A percentile compares a stretch with the other conserved stretches of the same genome.
Evolutionary conservation across 2,797 vertebrate species (phyloP).

Genomic region (Schizopygopsis pylzovi): DNA sequence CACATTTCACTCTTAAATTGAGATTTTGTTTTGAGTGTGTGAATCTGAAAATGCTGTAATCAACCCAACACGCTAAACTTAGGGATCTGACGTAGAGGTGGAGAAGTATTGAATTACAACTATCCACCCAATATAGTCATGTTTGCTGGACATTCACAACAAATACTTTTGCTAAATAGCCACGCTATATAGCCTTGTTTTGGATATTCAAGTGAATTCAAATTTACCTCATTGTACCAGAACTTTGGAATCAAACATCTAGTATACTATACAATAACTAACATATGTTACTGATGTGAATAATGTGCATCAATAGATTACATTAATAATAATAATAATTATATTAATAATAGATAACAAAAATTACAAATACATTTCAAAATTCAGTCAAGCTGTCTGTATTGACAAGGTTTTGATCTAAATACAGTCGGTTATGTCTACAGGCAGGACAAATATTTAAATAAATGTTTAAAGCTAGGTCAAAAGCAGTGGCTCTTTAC

Average conservation of each 20-base stretch:
- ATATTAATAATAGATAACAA: no score
- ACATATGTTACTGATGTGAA: background rate
- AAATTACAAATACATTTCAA: background rate
- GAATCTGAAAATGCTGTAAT: background rate
- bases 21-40: background rate
- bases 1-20: background rate
- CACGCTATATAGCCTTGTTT: background rate
- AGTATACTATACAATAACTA: background rate
- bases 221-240: no score
- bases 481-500: background rate
- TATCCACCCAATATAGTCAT: background rate
- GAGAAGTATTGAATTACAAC: background rate
- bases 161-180: background rate
- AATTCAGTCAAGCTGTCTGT: background rate
- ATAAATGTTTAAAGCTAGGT: background rate
- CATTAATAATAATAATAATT: no score
- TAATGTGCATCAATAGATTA: background rate
- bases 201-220: background rate
- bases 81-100: background rate
- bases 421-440: background rate
- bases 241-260: background rate
- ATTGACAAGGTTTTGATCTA: background rate
- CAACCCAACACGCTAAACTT: background rate
- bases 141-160: background rate
- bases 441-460: background rate